Conservation (phyloP, 1,140 invertebrate species). For the Zaprionus tsacasi region DNA sequence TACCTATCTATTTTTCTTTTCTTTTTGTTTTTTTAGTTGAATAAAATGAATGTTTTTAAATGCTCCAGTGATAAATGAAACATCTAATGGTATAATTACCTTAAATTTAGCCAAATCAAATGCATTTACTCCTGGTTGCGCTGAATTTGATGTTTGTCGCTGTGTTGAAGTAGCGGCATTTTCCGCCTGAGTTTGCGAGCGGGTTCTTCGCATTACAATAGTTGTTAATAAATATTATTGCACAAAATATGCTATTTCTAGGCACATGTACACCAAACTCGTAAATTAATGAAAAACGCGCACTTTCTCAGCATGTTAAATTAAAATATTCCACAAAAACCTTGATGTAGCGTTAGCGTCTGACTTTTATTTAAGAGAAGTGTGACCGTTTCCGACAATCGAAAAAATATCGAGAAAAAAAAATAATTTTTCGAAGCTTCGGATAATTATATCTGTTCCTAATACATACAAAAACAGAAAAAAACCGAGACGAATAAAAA, state of each 20-base stretch:
- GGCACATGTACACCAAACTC: constrained; percentile 16
- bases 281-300: constrained; percentile 38
- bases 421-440: background rate
- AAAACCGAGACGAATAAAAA: too few species aligned
- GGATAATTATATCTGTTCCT: too few species aligned
- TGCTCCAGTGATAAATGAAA: constrained; percentile 48
- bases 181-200: constrained; percentile 82
- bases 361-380: constrained; percentile 30
- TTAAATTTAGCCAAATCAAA: constrained; percentile 69
- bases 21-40: constrained; percentile 26
- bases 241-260: constrained; percentile 44
- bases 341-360: constrained; percentile 47
- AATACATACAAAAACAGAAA: too few species aligned
- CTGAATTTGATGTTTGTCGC: constrained; percentile 53
- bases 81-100: constrained; percentile 30
- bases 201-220: constrained; percentile 82
- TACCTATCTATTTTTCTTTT: constrained; percentile 57
- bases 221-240: constrained; percentile 40
- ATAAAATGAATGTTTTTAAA: constrained; percentile 28
- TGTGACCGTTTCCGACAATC: constrained; percentile 26
- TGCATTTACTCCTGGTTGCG: constrained; percentile 52
- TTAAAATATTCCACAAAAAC: constrained; percentile 36
- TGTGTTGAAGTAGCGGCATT: constrained; percentile 71
- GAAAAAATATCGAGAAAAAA: constrained; percentile 9
- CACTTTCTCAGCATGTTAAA: constrained; percentile 36